Base-by-base conservation (phyloP, 2,888 invertebrate genomes). In the Rhagium mordax region DNA sequence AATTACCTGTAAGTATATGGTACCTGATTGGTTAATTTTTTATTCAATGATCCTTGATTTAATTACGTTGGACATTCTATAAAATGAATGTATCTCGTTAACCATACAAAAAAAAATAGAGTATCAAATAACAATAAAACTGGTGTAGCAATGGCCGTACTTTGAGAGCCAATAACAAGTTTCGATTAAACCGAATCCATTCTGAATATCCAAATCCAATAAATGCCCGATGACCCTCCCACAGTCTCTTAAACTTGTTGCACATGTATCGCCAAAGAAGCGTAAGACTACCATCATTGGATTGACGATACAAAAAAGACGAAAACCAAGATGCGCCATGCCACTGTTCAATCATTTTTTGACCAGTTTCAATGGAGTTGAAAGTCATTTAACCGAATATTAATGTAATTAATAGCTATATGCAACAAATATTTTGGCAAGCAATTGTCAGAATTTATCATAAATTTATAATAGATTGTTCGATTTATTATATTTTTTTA, bases 191-290 rank as follows among this genome's bases (percentile, higher is more conserved):
- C 18, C 24, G 55, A 55, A 55, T 13, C 18, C 55, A 55, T 55
- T 55, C 20, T 55, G 20, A n/a, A 55, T 49, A 49, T 18, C 21
- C 8, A 55, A 55, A 55, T 55, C 21, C 55, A 55, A 55, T 55
- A 20, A 16, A 55, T 55, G 55, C 24, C 13, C 6, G 24, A 3
- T 20, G 55, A 21, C 55, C 55, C 55, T 55, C 55, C 55, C 55
- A 55, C 21, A 55, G 55, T 13, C 24, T 21, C 21, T 21, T 55
- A 41, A 55, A 55, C 55, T n/a, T 21, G 21, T 55, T 21, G 21
- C 55, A 55, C 6, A 55, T 55, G 20, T 55, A 55, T 24, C 21
- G 55, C 55, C n/a, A 55, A 55, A 55, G 18, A 55, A 24, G 13
- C 55, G 8, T 53, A 53, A 20, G 5, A 18, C 53, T 21, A 20